Evolutionary conservation across 2,113 vertebrate species (phyloP), one percentile per base, ranked within the genome.

Genomic region (Neolamprologus cancellatus): DNA sequence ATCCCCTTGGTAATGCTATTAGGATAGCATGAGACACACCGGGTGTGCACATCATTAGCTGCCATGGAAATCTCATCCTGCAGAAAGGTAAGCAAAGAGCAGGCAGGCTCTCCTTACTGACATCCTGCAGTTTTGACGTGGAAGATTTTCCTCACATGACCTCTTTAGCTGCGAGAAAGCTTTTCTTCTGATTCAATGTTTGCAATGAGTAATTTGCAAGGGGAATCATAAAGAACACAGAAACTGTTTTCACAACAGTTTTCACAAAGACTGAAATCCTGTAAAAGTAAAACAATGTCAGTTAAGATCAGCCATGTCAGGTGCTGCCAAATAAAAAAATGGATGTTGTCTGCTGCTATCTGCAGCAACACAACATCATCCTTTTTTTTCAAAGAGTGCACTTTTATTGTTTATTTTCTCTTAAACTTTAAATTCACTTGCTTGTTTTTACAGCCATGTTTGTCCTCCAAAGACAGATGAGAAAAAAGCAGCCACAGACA

Each of bases 1-100:
- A 81, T 90, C 90, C 86, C 66, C 79, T 78, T 71, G 11, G 78
- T 91, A 91, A 91, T 91, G 61, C 88, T 82, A 87, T 94, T 88
- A 93, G 61, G 54, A 61, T 78, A 53, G 78, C 66, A 41, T 81
- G 88, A 85, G 84, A 71, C 69, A 69, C 78, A 17, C 64, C 10
- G 52, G 44, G 66, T 36, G 78, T 50, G 61, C 79, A 87, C 82
- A 91, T 86, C 81, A 85, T 86, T 85, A 87, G 87, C 88, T 80
- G 34, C 71, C 5, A 61, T 54, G 79, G 61, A 82, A 82, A 89
- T 88, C 66, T 57, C 41, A 39, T 82, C 52, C 86, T 80, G 84
- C 32, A 83, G 83, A 80, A 79, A 69, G 64, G 88, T 84, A 30
- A 88, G 59, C 84, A 76, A 17, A 84, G 34, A 84, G 11, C 66